Conservation (phyloP, 2,888 invertebrate species). For the Orchesellides sinensis region DNA sequence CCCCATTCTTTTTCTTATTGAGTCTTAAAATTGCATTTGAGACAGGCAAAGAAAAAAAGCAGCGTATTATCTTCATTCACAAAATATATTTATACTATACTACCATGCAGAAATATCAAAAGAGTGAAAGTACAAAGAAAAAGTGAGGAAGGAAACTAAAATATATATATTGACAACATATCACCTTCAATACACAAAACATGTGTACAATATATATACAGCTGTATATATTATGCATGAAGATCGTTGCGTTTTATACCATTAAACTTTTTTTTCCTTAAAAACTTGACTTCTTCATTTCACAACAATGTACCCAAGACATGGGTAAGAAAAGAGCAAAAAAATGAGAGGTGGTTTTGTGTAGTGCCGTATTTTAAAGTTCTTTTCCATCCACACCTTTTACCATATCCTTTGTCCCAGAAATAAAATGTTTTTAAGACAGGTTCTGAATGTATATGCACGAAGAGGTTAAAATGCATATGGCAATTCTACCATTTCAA, state of each 20-base stretch:
- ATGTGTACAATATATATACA: too few species aligned
- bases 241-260: too few species aligned
- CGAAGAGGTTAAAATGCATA: too few species aligned
- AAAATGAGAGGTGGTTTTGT: too few species aligned
- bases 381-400: neutral
- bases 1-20: slow-evolving; percentile 4
- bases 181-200: too few species aligned
- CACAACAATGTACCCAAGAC: slow-evolving; percentile 1
- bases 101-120: neutral
- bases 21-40: neutral
- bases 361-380: too few species aligned
- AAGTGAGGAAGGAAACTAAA: too few species aligned
- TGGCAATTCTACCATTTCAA: slow-evolving; percentile 11
- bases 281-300: neutral
- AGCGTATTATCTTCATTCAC: too few species aligned
- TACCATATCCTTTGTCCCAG: neutral
- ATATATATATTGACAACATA: too few species aligned
- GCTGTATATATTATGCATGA: too few species aligned
- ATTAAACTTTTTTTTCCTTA: neutral
- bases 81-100: too few species aligned
- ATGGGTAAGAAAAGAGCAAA: slow-evolving; percentile 3
- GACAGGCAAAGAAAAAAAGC: neutral
- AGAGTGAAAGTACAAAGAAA: too few species aligned
- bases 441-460: neutral
- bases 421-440: neutral